A percentile compares a stretch with the other conserved stretches of the same genome.
phyloP scores from a whole-genome alignment of 2,888 invertebrate species.

The Pyrocoelia pectoralis region DNA sequence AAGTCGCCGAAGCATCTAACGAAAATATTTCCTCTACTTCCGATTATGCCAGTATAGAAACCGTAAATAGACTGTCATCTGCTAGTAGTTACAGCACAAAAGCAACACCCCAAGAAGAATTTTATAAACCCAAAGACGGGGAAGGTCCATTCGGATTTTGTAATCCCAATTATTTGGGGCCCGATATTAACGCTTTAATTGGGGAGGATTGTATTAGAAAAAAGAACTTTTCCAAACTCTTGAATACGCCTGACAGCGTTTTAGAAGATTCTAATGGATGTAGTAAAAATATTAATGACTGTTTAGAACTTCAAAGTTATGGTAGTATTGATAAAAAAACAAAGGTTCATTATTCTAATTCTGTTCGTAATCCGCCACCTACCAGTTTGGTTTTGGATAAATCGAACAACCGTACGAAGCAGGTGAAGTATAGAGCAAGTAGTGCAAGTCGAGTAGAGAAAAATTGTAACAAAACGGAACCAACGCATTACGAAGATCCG shows the following conservation, averaged over 20 bases:
- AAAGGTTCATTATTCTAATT: slow-evolving; percentile 53
- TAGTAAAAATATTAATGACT: slow-evolving; percentile 46
- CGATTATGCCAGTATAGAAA: slow-evolving; percentile 79
- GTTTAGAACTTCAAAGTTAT: slow-evolving; percentile 54
- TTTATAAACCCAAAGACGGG: slow-evolving; percentile 46
- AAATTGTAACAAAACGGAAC: slow-evolving; percentile 54
- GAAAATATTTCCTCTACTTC: slow-evolving; percentile 73
- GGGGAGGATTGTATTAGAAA: slow-evolving; percentile 38
- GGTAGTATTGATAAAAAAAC: slow-evolving; percentile 52
- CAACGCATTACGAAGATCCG: slow-evolving; percentile 41
- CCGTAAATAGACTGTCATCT: slow-evolving; percentile 66
- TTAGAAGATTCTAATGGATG: slow-evolving; percentile 28
- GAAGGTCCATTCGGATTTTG: slow-evolving; percentile 71
- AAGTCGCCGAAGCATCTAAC: slow-evolving; percentile 64
- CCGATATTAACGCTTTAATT: slow-evolving; percentile 63
- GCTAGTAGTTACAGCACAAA: slow-evolving; percentile 61
- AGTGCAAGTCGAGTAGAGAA: slow-evolving; percentile 67
- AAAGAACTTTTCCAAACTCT: slow-evolving; percentile 56
- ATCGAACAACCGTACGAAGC: slow-evolving; percentile 51
- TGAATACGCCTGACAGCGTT: slow-evolving; percentile 69
- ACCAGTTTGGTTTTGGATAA: slow-evolving; percentile 62
- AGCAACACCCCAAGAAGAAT: slow-evolving; percentile 56
- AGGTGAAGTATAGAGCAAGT: slow-evolving; percentile 60
- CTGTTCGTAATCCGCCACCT: slow-evolving; percentile 56
- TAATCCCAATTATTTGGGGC: slow-evolving; percentile 78